phyloP scores from a whole-genome alignment of 2,797 vertebrate genomes.

The Orestias chungarensis region DNA sequence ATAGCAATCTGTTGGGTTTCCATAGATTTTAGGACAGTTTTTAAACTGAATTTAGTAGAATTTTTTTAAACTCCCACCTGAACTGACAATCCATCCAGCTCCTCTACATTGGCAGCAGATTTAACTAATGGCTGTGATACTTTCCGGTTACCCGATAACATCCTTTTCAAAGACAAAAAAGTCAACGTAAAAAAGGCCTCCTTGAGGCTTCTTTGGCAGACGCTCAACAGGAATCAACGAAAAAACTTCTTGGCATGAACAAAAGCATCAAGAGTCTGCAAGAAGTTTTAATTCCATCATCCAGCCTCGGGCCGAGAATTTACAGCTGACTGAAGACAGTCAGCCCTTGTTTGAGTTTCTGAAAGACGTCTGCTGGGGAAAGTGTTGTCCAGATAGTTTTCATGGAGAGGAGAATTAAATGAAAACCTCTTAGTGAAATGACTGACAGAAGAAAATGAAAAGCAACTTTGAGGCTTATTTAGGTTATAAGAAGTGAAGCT shows the following conservation, averaged over 20 bases:
- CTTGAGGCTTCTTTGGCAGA: slow-evolving; percentile 39
- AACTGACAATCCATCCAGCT: background rate
- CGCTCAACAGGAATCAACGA: slow-evolving; percentile 38
- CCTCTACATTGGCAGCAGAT: background rate
- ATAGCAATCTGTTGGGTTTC: no score
- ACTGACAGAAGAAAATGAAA: slow-evolving; percentile 31
- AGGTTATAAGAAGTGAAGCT: slow-evolving; percentile 8
- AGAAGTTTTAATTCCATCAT: slow-evolving; percentile 11
- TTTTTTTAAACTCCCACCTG: background rate
- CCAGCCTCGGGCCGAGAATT: slow-evolving; percentile 32
- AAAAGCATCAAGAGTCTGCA: slow-evolving; percentile 31
- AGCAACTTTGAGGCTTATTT: slow-evolving; percentile 13
- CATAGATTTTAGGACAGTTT: no score
- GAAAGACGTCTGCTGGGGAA: slow-evolving; percentile 24
- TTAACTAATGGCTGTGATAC: background rate
- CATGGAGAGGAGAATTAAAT: slow-evolving; percentile 12
- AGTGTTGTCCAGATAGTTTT: background rate
- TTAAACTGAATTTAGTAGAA: no score
- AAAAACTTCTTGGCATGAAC: slow-evolving; percentile 37
- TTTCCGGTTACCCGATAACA: slow-evolving; percentile 27
- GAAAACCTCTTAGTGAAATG: background rate
- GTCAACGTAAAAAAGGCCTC: slow-evolving; percentile 12
- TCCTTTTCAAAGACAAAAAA: slow-evolving; percentile 27
- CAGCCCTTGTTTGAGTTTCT: slow-evolving; percentile 29
- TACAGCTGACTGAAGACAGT: slow-evolving; percentile 44